Base-by-base conservation (phyloP, 2,797 vertebrate genomes). In the Phataginus tetradactyla region DNA sequence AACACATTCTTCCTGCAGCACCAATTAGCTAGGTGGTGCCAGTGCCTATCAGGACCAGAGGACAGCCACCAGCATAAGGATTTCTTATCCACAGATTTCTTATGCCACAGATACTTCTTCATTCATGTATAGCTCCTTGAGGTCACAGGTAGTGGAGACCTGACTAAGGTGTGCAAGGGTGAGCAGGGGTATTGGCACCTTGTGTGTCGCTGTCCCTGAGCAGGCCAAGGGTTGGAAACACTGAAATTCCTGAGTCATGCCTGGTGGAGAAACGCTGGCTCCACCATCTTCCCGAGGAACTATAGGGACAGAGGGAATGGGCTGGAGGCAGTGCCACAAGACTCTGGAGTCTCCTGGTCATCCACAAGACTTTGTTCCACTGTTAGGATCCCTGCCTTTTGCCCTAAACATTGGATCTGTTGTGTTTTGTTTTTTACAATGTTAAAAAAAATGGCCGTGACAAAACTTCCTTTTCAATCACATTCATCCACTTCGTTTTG, bases 11-110 rank as follows among this genome's bases (percentile, higher is more conserved):
- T 78, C 49, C 66, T 37, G 6, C 8, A 64, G 7, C 27, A 5
- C n/a, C 0, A 0, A 59, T 45, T 68, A 78, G n/a, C 7, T 12
- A n/a, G 27, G 6, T 3, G 0, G 32, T 29, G 1, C 9, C 45
- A 1, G 1, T 42, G 15, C 15, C 34, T 4, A 7, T 10, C 25
- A 53, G 63, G 37, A 34, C n/a, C 74, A 72, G 3, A 37, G 49
- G 59, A 45, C 32, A 32, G 71, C 27, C 64, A 95, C 23, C 39
- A 57, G 42, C 57, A 63, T 21, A 27, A 68, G 51, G 64, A 66
- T 64, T 87, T 81, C 49, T 53, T 51, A 45, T 45, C 45, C 45
- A 12, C 45, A 45, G 45, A 45, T 45, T 45, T 45, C 45, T 45
- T 45, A 45, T 45, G n/a, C 68, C 45, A 20, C 10, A 37, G 17